These are phyloP conservation scores for Netelia inedita DNA, from an alignment of 2,888 invertebrate species.

Conservation along the genomic window DNA sequence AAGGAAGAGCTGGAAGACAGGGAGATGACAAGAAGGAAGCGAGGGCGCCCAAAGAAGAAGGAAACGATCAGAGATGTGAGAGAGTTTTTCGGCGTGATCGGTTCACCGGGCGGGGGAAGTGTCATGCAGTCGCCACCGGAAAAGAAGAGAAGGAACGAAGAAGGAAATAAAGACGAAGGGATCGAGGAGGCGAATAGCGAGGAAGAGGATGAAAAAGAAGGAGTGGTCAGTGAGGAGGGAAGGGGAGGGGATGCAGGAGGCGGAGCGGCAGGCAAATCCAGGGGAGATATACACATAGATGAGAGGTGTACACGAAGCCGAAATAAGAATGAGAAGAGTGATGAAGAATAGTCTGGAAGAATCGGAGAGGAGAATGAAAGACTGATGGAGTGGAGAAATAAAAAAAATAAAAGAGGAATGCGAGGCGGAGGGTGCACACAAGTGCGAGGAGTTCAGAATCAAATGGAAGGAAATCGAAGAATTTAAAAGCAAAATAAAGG, in stretches of 20 bases:
- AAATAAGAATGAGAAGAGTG: slow-evolving; percentile 13
- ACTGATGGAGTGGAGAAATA: neutral
- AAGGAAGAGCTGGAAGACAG: too few species aligned
- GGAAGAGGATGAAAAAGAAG: neutral
- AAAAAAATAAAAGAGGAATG: neutral
- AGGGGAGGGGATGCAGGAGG: neutral
- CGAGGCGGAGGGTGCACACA: neutral
- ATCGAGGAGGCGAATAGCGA: neutral
- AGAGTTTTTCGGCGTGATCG: neutral
- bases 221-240: neutral
- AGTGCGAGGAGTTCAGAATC: neutral
- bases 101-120: neutral
- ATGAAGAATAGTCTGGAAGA: slow-evolving; percentile 2
- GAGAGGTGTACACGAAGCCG: neutral
- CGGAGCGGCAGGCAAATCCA: neutral
- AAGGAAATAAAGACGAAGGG: neutral
- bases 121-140: neutral
- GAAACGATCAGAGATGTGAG: neutral
- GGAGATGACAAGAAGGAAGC: too few species aligned
- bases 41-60: neutral
- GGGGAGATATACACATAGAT: neutral
- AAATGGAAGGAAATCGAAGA: too few species aligned
- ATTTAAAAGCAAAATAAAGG: neutral
- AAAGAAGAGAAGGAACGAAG: neutral
- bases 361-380: neutral